Evolutionary conservation across 2,113 vertebrate genomes (phyloP).

Genomic region (Philantomba maxwellii): DNA sequence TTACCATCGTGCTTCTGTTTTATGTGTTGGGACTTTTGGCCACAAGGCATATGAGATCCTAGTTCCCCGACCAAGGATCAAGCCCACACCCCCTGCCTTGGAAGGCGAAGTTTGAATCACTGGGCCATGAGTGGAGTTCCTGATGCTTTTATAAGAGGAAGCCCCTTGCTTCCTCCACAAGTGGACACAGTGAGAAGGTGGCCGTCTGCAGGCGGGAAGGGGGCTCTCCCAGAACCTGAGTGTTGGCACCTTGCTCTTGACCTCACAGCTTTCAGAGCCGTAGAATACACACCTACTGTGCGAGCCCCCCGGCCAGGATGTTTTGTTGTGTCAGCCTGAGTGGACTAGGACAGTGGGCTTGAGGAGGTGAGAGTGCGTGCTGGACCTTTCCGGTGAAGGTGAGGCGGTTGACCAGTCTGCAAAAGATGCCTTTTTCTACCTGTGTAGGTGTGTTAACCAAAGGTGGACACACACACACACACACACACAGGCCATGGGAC

Average conservation of each 20-base stretch:
- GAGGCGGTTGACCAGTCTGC: not conserved
- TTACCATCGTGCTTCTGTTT: not conserved
- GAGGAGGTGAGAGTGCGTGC: accelerated
- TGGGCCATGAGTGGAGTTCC: not conserved
- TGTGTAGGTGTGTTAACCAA: not conserved
- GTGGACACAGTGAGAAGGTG: not conserved
- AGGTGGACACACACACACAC: accelerated
- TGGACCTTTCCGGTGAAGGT: accelerated
- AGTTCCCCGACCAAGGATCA: not conserved
- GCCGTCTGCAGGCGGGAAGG: accelerated
- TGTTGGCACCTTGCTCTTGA: not conserved
- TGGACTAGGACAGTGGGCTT: accelerated
- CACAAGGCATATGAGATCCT: not conserved
- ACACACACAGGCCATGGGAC: accelerated
- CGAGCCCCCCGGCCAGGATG: accelerated
- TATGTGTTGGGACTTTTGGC: not conserved
- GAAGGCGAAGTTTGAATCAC: accelerated
- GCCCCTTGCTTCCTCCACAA: accelerated
- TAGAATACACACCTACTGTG: not conserved
- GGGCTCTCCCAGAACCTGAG: not conserved
- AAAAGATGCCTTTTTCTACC: not conserved
- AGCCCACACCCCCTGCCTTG: not conserved
- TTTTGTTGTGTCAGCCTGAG: not conserved
- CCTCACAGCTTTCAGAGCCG: not conserved
- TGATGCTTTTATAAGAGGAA: not conserved